phyloP scores from a whole-genome alignment of 2,888 invertebrate species.

The Dolichopus griseipennis region DNA sequence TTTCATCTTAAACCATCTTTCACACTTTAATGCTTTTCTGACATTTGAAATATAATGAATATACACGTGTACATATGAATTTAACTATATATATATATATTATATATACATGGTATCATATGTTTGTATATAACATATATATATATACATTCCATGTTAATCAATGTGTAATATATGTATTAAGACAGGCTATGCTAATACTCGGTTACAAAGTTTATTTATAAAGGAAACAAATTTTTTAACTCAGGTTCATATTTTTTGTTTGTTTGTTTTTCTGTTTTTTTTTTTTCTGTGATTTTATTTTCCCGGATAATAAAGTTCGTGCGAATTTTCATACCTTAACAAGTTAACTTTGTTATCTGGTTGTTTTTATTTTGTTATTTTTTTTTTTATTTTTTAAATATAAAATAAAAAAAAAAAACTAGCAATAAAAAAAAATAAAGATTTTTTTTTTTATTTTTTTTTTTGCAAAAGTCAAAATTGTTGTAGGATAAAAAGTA shows the following conservation, averaged over 20 bases:
- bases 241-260: neutral
- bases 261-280: too few relatives aligned
- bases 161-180: too few relatives aligned
- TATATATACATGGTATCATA: too few relatives aligned
- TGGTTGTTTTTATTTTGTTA: neutral
- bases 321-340: neutral
- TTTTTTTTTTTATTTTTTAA: neutral
- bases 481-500: too few relatives aligned
- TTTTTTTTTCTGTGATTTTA: neutral
- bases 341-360: neutral
- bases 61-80: neutral
- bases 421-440: too few relatives aligned
- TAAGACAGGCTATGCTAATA: too few relatives aligned
- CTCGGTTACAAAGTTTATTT: too few relatives aligned
- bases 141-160: too few relatives aligned
- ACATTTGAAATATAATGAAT: neutral
- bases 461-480: neutral
- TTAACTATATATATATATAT: too few relatives aligned
- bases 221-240: too few relatives aligned
- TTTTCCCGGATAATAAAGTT: slow-evolving; percentile 3
- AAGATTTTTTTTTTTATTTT: neutral
- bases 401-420: too few relatives aligned
- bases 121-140: too few relatives aligned
- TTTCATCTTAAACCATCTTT: neutral
- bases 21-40: neutral